These are phyloP conservation scores for Lepilemur ruficaudatus DNA, from an alignment of 2,797 vertebrate genomes.

Conservation along the genomic window DNA sequence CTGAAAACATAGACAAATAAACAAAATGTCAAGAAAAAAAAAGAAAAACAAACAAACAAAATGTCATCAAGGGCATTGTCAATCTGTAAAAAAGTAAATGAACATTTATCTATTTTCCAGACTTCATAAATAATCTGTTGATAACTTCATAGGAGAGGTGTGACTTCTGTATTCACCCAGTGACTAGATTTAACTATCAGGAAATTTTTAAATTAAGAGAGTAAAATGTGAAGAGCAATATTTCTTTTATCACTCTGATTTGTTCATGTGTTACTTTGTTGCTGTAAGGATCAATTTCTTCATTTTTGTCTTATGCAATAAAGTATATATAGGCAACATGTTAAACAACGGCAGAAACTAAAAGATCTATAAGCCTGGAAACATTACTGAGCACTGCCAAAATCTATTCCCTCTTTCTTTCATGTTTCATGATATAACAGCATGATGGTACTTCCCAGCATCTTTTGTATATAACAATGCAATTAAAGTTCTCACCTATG, in stretches of 20 bases:
- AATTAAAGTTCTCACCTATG: not conserved
- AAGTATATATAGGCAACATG: not conserved
- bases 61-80: not conserved
- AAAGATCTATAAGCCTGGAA: not conserved
- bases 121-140: not conserved
- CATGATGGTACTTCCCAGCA: not conserved
- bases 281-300: not conserved
- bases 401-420: not conserved
- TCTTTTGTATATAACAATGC: not conserved
- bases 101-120: not conserved
- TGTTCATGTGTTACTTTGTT: not conserved
- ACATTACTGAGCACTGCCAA: not conserved
- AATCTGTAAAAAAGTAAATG: not conserved
- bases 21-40: not conserved
- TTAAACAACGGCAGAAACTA: not conserved
- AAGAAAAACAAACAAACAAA: not conserved
- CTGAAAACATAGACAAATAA: not conserved
- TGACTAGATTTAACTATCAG: not conserved
- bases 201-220: not conserved
- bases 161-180: not conserved
- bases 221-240: not conserved
- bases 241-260: not conserved
- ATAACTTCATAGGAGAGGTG: not conserved
- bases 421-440: not conserved
- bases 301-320: not conserved